These are phyloP conservation scores for Acinonyx jubatus DNA, from an alignment of 2,113 vertebrate species.

Conservation along the genomic window DNA sequence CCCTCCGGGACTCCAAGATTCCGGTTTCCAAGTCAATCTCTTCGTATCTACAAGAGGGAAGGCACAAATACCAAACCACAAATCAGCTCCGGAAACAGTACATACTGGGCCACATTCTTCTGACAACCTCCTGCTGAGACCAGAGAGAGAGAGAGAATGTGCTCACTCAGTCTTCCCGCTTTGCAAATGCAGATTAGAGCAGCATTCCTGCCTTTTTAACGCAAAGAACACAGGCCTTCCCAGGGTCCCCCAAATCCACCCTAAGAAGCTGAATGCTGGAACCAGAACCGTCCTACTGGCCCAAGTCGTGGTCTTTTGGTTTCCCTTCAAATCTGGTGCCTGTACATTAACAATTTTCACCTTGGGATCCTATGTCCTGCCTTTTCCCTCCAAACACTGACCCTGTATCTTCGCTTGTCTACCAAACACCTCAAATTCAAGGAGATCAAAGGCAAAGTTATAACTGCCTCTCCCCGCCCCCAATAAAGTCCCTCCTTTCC, in stretches of 20 bases:
- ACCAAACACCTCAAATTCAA: background rate
- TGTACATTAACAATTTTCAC: background rate
- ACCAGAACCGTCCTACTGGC: background rate
- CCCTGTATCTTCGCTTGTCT: background rate
- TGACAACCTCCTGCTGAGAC: background rate
- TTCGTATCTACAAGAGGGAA: slow-evolving; percentile 87
- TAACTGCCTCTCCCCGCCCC: background rate
- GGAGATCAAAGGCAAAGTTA: background rate
- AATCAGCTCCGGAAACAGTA: background rate
- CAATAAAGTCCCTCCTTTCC: background rate
- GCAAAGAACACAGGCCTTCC: background rate
- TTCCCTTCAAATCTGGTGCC: background rate
- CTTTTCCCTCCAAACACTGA: background rate
- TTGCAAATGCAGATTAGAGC: background rate
- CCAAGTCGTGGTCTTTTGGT: background rate
- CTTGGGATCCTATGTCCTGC: background rate
- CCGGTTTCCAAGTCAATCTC: slow-evolving; percentile 91
- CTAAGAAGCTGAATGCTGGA: background rate
- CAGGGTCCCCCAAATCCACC: background rate
- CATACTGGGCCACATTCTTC: background rate
- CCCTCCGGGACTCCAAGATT: slow-evolving; percentile 84
- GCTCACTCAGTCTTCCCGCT: background rate
- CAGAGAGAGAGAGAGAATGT: background rate
- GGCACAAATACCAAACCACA: background rate
- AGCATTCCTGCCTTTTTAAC: background rate